Evolutionary conservation across 2,113 vertebrate genomes (phyloP).

Genomic region (Pomatorhinus ruficollis): DNA sequence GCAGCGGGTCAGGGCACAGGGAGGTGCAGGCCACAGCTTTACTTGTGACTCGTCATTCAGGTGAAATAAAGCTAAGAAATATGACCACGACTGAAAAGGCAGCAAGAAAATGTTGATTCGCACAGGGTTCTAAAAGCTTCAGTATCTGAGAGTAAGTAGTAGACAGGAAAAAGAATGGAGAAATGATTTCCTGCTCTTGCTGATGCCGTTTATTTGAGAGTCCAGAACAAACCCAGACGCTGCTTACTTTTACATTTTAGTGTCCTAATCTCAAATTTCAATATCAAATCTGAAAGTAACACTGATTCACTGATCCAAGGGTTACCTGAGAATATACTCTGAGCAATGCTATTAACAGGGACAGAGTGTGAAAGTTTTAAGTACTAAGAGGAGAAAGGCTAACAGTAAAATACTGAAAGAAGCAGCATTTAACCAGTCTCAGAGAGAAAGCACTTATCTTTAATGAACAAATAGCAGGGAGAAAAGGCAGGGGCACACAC

Average conservation of each 20-base stretch:
- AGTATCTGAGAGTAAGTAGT: neutral
- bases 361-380: neutral
- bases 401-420: neutral
- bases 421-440: neutral
- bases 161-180: neutral
- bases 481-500: neutral
- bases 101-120: neutral
- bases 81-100: neutral
- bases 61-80: neutral
- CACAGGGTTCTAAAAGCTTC: neutral
- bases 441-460: neutral
- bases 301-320: neutral
- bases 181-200: neutral
- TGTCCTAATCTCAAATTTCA: neutral
- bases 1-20: neutral
- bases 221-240: neutral
- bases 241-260: neutral
- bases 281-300: neutral
- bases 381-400: neutral
- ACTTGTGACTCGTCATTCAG: neutral
- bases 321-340: neutral
- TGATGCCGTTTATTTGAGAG: neutral
- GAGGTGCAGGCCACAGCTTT: neutral
- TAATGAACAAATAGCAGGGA: conserved; percentile 17
- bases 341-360: neutral